A percentile compares a stretch with the other conserved stretches of the same genome.
Evolutionary conservation across 2,888 invertebrate species (phyloP).

Genomic region (Amiota minor): DNA sequence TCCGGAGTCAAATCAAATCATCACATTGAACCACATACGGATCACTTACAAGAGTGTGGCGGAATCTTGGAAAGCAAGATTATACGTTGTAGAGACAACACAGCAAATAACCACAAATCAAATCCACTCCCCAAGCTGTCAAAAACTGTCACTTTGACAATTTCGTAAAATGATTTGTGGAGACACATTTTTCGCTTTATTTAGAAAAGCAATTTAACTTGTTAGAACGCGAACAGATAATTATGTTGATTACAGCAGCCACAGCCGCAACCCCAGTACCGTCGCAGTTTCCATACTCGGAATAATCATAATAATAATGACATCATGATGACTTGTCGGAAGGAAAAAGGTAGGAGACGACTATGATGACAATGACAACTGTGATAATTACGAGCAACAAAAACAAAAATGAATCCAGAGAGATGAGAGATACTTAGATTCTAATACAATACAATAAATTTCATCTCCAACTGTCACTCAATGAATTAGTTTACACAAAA

Average conservation of each 20-base stretch:
- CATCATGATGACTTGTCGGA: neutral
- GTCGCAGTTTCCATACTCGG: neutral
- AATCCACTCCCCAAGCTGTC: slow-evolving; percentile 29
- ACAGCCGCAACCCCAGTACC: neutral
- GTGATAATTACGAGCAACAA: neutral
- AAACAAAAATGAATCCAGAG: neutral
- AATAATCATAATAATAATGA: neutral
- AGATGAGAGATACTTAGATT: neutral
- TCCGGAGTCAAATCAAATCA: neutral
- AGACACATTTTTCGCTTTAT: slow-evolving; percentile 23
- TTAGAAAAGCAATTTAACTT: slow-evolving; percentile 22
- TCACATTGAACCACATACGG: slow-evolving; percentile 6
- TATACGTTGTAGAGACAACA: too few species aligned
- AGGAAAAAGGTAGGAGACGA: neutral
- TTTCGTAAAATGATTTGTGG: slow-evolving; percentile 29
- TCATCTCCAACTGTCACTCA: neutral
- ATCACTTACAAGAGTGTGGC: slow-evolving; percentile 13
- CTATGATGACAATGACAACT: slow-evolving; percentile 8
- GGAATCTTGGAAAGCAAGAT: neutral
- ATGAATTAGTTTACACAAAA: slow-evolving; percentile 8
- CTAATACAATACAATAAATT: slow-evolving; percentile 14
- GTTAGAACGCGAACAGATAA: slow-evolving; percentile 19
- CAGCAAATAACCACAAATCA: slow-evolving; percentile 23
- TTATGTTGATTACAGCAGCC: slow-evolving; percentile 17
- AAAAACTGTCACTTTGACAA: slow-evolving; percentile 27